Percentiles rank a stretch among this genome's conserved stretches.
phyloP scores from a whole-genome alignment of 2,888 invertebrate species.

The Nasonovia ribisnigri region DNA sequence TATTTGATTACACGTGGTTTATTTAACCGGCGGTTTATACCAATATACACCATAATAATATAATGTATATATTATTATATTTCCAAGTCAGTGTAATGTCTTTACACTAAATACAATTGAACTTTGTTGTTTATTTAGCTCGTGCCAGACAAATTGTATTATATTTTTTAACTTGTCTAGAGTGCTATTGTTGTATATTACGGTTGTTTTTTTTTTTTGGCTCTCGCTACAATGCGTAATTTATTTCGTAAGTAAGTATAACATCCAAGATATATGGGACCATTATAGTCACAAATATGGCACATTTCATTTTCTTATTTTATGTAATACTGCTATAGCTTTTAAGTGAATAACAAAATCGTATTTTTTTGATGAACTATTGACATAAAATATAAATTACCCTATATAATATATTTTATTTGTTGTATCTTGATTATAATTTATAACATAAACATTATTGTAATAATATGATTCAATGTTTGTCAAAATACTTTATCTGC shows the following conservation, averaged over 20 bases:
- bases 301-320: constrained; percentile 27
- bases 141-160: constrained; percentile 38
- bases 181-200: constrained; percentile 18
- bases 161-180: constrained; percentile 35
- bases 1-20: constrained; percentile 24
- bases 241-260: constrained; percentile 33
- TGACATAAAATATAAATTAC: neutral
- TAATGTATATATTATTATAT: constrained; percentile 1
- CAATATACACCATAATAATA: neutral
- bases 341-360: constrained; percentile 42
- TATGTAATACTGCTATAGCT: neutral
- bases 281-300: constrained; percentile 34
- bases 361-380: neutral
- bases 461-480: neutral
- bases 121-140: constrained; percentile 43
- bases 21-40: neutral
- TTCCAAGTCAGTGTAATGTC: constrained; percentile 21
- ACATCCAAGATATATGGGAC: constrained; percentile 30
- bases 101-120: constrained; percentile 38
- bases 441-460: neutral
- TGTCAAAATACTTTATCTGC: neutral
- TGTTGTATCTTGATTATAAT: neutral
- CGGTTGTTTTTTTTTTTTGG: constrained; percentile 37
- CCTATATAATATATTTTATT: neutral
- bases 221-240: constrained; percentile 15